Evolutionary conservation across 2,888 invertebrate species (phyloP).

Genomic region (Agrotis clavis): DNA sequence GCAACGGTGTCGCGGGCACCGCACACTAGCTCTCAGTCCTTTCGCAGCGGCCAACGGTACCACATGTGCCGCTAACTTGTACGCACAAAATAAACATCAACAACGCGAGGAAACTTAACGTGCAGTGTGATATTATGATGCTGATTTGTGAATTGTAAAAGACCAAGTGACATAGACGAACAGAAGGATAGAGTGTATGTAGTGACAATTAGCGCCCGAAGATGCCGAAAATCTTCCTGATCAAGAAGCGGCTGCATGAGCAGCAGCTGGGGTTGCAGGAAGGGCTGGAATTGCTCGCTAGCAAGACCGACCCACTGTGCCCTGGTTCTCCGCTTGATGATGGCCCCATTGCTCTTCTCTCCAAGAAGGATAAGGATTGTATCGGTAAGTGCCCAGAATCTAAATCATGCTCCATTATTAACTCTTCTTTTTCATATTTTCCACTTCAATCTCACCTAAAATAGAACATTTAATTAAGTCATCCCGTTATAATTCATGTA

Average conservation of each 20-base stretch:
- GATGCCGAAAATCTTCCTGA: slow-evolving; percentile 98
- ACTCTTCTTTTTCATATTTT: not conserved
- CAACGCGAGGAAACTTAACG: slow-evolving; percentile 87
- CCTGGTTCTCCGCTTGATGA: slow-evolving; percentile 91
- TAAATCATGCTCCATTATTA: not conserved
- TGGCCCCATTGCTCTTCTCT: slow-evolving; percentile 92
- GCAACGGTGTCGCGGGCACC: slow-evolving; percentile 89
- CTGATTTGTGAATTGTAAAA: slow-evolving; percentile 85
- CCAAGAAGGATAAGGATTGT: slow-evolving; percentile 86
- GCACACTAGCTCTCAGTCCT: slow-evolving; percentile 89
- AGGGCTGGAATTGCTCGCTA: slow-evolving; percentile 94
- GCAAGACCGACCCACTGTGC: slow-evolving; percentile 92
- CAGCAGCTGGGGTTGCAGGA: slow-evolving; percentile 96
- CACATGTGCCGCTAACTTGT: slow-evolving; percentile 88
- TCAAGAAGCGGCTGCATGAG: slow-evolving; percentile 97
- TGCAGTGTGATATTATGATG: slow-evolving; percentile 88
- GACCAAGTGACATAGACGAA: slow-evolving; percentile 86
- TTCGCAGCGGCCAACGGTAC: slow-evolving; percentile 90
- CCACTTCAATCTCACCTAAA: slow-evolving; percentile 1
- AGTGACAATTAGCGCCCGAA: slow-evolving; percentile 83
- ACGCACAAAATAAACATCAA: slow-evolving; percentile 86
- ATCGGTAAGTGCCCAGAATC: slow-evolving; percentile 78
- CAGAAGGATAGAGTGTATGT: slow-evolving; percentile 88
- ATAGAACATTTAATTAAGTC: not conserved
- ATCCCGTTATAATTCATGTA: slow-evolving; percentile 36